Percentiles rank a stretch among this genome's conserved stretches.
These are phyloP conservation scores for Pristionchus arcanus DNA, from an alignment of 2,888 invertebrate species.

Conservation along the genomic window DNA sequence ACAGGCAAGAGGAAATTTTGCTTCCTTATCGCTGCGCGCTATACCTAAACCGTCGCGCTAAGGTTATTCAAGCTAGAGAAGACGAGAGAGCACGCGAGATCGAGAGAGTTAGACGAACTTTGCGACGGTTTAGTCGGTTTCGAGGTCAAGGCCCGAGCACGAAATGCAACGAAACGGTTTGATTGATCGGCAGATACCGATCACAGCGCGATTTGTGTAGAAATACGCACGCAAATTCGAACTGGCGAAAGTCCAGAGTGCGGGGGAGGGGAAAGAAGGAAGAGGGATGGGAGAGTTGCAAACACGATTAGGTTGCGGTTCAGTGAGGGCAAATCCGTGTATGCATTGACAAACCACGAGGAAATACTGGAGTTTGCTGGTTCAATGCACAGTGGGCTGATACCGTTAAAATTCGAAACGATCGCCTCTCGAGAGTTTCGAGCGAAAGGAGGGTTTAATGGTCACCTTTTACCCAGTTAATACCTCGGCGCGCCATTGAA, in stretches of 20 bases:
- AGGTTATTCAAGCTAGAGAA: background rate
- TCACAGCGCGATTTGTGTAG: background rate
- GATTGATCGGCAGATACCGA: background rate
- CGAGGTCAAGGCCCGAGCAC: background rate
- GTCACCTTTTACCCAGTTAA: no score
- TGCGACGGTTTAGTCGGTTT: no score
- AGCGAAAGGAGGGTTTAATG: no score
- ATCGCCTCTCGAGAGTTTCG: no score
- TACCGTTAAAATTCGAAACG: no score
- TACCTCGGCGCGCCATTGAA: no score
- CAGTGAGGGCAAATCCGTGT: background rate
- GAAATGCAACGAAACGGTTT: conserved; percentile 6
- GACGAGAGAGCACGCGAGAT: background rate
- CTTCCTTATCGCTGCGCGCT: background rate
- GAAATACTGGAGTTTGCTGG: no score
- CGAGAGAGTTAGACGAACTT: background rate
- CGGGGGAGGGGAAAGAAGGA: background rate
- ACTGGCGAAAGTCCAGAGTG: background rate
- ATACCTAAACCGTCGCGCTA: background rate
- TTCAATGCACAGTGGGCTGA: no score
- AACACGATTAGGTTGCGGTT: background rate
- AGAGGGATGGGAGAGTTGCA: background rate
- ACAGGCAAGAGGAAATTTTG: no score
- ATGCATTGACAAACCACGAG: no score
- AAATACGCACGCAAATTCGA: background rate